Evolutionary conservation across 2,797 vertebrate species (phyloP).

Genomic region (Sebastes minor): DNA sequence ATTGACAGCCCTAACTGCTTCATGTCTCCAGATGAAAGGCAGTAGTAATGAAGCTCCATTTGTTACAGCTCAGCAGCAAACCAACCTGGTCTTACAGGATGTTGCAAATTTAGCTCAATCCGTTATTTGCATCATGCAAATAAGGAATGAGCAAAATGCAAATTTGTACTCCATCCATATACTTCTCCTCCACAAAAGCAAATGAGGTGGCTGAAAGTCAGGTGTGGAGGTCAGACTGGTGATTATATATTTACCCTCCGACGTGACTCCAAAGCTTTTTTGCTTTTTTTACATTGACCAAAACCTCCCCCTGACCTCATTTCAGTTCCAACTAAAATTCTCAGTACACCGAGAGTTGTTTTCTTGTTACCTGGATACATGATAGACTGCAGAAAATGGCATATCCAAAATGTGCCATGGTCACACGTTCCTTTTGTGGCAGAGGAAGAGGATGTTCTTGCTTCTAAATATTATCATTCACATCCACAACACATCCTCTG

Average conservation of each 20-base stretch:
- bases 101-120: constrained; percentile 53
- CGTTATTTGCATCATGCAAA: constrained; percentile 67
- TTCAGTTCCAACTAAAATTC: constrained; percentile 4
- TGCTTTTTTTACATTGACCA: background rate
- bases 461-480: background rate
- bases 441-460: constrained; percentile 1
- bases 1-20: background rate
- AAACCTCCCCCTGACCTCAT: constrained; percentile 11
- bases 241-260: constrained; percentile 30
- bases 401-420: background rate
- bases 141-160: constrained; percentile 56
- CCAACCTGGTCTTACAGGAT: constrained; percentile 15
- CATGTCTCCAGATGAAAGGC: constrained; percentile 16
- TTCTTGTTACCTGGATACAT: constrained; percentile 2
- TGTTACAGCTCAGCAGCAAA: constrained; percentile 62
- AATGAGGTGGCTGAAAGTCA: constrained; percentile 57
- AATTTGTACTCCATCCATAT: constrained; percentile 33
- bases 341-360: background rate
- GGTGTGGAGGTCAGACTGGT: constrained; percentile 54
- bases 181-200: constrained; percentile 39
- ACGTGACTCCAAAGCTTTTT: background rate
- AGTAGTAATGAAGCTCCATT: constrained; percentile 32
- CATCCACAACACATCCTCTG: background rate
- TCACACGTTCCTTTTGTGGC: background rate
- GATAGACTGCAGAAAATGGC: background rate